Evolutionary conservation across 2,113 vertebrate species (phyloP).

Genomic region (Gopherus evgoodei): DNA sequence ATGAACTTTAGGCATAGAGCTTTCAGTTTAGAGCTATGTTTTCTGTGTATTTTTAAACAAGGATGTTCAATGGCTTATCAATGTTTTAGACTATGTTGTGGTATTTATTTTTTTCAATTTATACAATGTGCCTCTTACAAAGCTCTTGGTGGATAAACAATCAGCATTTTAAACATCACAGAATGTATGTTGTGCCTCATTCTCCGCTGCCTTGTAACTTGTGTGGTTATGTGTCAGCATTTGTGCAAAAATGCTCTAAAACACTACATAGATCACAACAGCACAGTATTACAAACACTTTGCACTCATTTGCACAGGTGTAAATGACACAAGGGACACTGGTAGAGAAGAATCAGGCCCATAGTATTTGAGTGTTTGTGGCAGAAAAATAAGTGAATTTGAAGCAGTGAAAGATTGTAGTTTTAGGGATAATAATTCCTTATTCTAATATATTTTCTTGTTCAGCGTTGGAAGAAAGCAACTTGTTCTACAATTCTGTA

Average conservation of each 20-base stretch:
- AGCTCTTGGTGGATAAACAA: conserved; percentile 28
- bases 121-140: neutral
- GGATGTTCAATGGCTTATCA: conserved; percentile 36
- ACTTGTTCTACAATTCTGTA: neutral
- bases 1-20: conserved; percentile 49
- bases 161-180: neutral
- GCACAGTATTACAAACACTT: neutral
- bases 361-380: neutral
- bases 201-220: conserved; percentile 22
- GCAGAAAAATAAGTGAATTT: neutral
- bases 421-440: neutral
- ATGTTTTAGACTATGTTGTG: conserved; percentile 7
- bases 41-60: conserved; percentile 60
- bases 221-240: neutral
- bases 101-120: neutral
- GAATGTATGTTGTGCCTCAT: conserved; percentile 22
- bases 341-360: neutral
- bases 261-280: accelerated
- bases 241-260: neutral
- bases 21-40: conserved; percentile 60
- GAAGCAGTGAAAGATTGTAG: neutral
- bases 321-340: neutral
- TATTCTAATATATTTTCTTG: accelerated
- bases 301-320: neutral
- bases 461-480: neutral